phyloP scores from a whole-genome alignment of 2,888 invertebrate species.

The Ochlodes sylvanus region DNA sequence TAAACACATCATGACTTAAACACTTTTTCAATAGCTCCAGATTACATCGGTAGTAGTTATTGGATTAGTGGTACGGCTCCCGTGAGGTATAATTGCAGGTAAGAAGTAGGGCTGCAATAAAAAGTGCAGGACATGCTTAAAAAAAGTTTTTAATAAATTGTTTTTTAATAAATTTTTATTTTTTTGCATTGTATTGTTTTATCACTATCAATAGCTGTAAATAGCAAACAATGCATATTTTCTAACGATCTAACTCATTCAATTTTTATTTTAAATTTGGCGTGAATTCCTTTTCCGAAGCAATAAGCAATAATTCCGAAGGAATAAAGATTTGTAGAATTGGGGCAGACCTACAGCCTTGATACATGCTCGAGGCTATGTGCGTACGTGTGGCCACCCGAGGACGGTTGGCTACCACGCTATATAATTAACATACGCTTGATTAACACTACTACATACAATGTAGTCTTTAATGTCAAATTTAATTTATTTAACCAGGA shows the following conservation, averaged over 20 bases:
- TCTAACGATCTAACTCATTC: too few species aligned
- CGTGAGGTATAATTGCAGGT: constrained; percentile 65
- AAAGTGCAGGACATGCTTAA: background rate
- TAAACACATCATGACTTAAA: constrained; percentile 80
- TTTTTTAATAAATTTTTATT: background rate
- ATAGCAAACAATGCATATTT: too few species aligned
- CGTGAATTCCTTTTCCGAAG: too few species aligned
- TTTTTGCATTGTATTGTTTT: too few species aligned
- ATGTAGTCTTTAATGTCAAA: constrained; percentile 35
- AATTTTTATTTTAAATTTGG: too few species aligned
- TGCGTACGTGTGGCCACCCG: constrained; percentile 17
- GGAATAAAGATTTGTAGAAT: background rate
- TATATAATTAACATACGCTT: constrained; percentile 30
- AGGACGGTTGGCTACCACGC: constrained; percentile 1
- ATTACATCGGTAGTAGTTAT: constrained; percentile 74
- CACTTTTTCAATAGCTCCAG: constrained; percentile 74
- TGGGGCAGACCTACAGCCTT: background rate
- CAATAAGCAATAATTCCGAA: too few species aligned
- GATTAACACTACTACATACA: constrained; percentile 19
- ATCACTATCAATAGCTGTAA: too few species aligned
- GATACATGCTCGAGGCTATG: constrained; percentile 9
- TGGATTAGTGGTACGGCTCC: constrained; percentile 68
- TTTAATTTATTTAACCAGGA: constrained; percentile 28
- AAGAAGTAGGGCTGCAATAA: background rate
- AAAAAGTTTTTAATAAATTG: constrained; percentile 15